Conservation (phyloP, 1,140 invertebrate species). For the Octopus bimaculoides region DNA sequence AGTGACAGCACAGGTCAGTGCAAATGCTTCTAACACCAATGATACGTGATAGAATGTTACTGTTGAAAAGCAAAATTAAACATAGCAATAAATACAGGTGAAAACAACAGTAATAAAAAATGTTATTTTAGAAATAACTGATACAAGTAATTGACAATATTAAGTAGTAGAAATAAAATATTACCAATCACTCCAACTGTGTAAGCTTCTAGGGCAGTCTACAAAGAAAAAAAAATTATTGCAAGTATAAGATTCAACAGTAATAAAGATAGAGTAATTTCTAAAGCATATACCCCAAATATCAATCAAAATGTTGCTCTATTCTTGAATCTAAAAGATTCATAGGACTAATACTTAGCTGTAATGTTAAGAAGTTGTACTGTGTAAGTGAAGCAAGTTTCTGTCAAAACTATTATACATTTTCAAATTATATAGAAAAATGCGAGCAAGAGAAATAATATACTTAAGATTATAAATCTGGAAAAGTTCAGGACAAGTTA, state of each 20-base stretch:
- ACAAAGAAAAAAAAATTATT: slow-evolving; percentile 49
- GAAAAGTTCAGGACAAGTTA: too few species aligned
- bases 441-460: too few species aligned
- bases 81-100: not conserved
- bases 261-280: not conserved
- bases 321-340: too few species aligned
- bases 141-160: not conserved
- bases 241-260: slow-evolving; percentile 11
- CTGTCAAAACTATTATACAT: too few species aligned
- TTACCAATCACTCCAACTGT: slow-evolving; percentile 69
- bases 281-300: slow-evolving; percentile 5
- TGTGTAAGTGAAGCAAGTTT: too few species aligned
- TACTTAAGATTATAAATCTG: too few species aligned
- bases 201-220: slow-evolving; percentile 74
- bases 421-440: too few species aligned
- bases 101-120: not conserved
- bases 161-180: slow-evolving; percentile 7
- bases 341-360: too few species aligned
- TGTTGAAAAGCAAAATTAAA: slow-evolving; percentile 36
- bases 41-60: slow-evolving; percentile 72
- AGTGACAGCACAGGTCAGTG: slow-evolving; percentile 72
- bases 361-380: too few species aligned
- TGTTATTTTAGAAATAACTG: not conserved
- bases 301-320: not conserved
- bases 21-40: slow-evolving; percentile 73